These are phyloP conservation scores for Brachyalestes nurse DNA, from an alignment of 2,797 vertebrate species.

Conservation along the genomic window DNA sequence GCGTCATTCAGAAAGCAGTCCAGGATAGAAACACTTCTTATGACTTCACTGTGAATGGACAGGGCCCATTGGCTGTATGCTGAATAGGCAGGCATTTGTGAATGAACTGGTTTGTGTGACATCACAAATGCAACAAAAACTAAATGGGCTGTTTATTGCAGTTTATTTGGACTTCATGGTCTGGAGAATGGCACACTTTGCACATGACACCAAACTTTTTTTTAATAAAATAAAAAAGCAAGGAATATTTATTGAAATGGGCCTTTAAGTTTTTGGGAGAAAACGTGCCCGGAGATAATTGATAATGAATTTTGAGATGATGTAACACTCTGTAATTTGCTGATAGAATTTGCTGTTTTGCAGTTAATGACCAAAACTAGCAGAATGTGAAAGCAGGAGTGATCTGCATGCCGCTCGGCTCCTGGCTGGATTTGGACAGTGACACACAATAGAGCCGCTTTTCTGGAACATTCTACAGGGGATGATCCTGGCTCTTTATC, in stretches of 20 bases:
- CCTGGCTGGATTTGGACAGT: slow-evolving; percentile 33
- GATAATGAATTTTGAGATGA: neutral
- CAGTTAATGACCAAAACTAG: neutral
- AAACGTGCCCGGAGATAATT: neutral
- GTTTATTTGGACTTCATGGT: too few species aligned
- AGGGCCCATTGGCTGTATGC: neutral
- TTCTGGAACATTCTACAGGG: slow-evolving; percentile 40
- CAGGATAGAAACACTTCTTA: neutral
- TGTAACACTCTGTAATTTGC: slow-evolving; percentile 27
- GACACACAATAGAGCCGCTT: slow-evolving; percentile 30
- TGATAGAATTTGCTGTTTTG: neutral
- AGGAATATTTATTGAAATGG: neutral
- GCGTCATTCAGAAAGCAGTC: too few species aligned
- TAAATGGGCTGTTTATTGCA: neutral
- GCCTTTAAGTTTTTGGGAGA: neutral
- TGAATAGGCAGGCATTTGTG: neutral
- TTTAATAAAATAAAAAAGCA: neutral
- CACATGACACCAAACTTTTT: neutral
- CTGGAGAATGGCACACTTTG: neutral
- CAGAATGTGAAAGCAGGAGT: slow-evolving; percentile 30
- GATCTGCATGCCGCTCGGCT: slow-evolving; percentile 21
- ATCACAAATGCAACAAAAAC: neutral
- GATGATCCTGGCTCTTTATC: slow-evolving; percentile 42
- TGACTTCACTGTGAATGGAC: neutral
- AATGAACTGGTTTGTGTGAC: neutral